These are phyloP conservation scores for Emydoidea blandingii DNA, from an alignment of 2,797 vertebrate genomes.

Conservation along the genomic window DNA sequence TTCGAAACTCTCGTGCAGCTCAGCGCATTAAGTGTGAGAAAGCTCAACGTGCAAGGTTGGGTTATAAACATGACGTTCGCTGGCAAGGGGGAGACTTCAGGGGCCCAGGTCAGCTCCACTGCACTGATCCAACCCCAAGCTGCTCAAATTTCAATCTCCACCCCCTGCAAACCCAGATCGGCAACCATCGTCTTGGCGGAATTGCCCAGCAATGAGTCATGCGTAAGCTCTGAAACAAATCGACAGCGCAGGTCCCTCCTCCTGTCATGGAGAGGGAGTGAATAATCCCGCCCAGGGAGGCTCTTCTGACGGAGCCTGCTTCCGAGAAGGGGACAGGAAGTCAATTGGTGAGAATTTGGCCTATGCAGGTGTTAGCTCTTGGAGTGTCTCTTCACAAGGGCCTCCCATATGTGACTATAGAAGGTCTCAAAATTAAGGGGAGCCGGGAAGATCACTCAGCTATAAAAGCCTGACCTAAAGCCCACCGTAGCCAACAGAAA, in stretches of 20 bases:
- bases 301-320: background rate
- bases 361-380: background rate
- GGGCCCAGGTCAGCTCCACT: constrained; percentile 82
- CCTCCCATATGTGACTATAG: background rate
- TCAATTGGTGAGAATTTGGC: background rate
- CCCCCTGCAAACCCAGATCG: constrained; percentile 32
- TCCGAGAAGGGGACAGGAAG: background rate
- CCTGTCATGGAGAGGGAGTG: background rate
- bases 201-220: constrained; percentile 63
- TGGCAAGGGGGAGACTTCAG: constrained; percentile 81
- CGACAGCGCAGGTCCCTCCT: background rate
- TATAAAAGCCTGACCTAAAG: background rate
- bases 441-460: background rate
- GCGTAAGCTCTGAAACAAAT: constrained; percentile 47
- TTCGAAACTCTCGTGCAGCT: constrained; percentile 78
- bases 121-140: constrained; percentile 54
- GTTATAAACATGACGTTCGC: constrained; percentile 81
- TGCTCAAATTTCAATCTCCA: constrained; percentile 10
- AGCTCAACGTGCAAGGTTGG: constrained; percentile 83
- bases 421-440: constrained; percentile 19
- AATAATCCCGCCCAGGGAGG: background rate
- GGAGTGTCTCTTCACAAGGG: background rate
- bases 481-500: background rate
- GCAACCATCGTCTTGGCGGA: constrained; percentile 71
- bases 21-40: constrained; percentile 82